Evolutionary conservation across 2,888 invertebrate genomes (phyloP).

Genomic region (Azorinus chamasolen): DNA sequence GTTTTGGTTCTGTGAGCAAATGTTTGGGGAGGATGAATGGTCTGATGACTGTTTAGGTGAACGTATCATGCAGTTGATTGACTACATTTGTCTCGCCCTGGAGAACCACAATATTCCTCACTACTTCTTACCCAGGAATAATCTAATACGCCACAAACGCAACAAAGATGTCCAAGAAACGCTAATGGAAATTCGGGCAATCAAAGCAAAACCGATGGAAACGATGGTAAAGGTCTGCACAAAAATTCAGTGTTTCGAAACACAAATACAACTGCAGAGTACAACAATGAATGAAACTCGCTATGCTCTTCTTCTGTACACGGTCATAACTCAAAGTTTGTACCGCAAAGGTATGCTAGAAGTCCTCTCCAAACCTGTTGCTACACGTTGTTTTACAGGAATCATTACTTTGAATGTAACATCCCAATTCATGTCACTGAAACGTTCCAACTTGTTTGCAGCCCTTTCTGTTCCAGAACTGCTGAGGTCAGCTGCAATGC

Average conservation of each 20-base stretch:
- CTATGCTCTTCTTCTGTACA: conserved; percentile 39
- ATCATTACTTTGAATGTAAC: conserved; percentile 41
- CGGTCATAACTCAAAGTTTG: conserved; percentile 36
- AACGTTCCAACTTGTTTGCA: conserved; percentile 36
- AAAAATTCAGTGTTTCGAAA: conserved; percentile 40
- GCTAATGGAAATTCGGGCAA: conserved; percentile 9
- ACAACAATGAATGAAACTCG: conserved; percentile 28
- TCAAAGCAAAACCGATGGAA: conserved; percentile 19
- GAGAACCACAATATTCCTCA: conserved; percentile 50
- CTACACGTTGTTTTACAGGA: conserved; percentile 29
- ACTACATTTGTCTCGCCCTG: conserved; percentile 53
- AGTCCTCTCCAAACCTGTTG: conserved; percentile 11
- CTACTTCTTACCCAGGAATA: conserved; percentile 56
- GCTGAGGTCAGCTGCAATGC: conserved; percentile 42
- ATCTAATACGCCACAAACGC: conserved; percentile 47
- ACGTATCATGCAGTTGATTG: conserved; percentile 43
- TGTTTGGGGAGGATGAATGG: conserved; percentile 45
- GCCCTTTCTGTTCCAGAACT: conserved; percentile 39
- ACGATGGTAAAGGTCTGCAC: conserved; percentile 24
- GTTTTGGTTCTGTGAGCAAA: conserved; percentile 65
- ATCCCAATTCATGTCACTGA: conserved; percentile 19
- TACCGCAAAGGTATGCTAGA: conserved; percentile 39
- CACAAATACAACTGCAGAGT: background rate
- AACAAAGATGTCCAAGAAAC: conserved; percentile 41
- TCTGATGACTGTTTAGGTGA: conserved; percentile 34